Conservation (phyloP, 2,888 invertebrate genomes). For the Mimumesa dahlbomi region DNA sequence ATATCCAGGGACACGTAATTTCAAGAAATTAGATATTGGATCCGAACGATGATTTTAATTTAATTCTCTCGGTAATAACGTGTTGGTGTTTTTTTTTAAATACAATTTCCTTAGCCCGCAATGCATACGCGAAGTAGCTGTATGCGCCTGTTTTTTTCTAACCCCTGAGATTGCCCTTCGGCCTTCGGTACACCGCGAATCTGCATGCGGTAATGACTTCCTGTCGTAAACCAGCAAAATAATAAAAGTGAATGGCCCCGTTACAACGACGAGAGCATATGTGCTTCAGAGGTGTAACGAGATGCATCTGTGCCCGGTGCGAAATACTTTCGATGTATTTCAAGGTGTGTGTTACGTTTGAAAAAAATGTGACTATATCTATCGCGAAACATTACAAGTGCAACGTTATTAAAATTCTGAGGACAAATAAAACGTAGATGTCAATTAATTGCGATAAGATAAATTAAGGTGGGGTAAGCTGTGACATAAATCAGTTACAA, state of each 20-base stretch:
- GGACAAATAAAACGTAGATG: too few species aligned
- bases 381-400: too few species aligned
- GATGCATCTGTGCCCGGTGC: constrained; percentile 21
- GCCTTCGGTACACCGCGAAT: constrained; percentile 66
- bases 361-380: too few species aligned
- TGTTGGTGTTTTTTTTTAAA: background rate
- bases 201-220: constrained; percentile 77
- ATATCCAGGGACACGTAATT: too few species aligned
- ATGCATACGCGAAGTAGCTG: constrained; percentile 14
- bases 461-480: too few species aligned
- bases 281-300: constrained; percentile 42
- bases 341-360: too few species aligned
- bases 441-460: too few species aligned
- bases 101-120: constrained; percentile 6
- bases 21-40: too few species aligned
- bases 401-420: too few species aligned
- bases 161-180: constrained; percentile 44
- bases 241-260: constrained; percentile 65
- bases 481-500: too few species aligned
- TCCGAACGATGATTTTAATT: too few species aligned
- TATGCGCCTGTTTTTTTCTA: constrained; percentile 33
- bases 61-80: constrained; percentile 13
- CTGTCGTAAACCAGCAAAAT: constrained; percentile 70
- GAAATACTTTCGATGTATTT: constrained; percentile 12
- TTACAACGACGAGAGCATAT: constrained; percentile 44